A percentile compares a stretch with the other conserved stretches of the same genome.
phyloP scores from a whole-genome alignment of 2,797 vertebrate genomes.

The Hyperoplus lanceolatus region DNA sequence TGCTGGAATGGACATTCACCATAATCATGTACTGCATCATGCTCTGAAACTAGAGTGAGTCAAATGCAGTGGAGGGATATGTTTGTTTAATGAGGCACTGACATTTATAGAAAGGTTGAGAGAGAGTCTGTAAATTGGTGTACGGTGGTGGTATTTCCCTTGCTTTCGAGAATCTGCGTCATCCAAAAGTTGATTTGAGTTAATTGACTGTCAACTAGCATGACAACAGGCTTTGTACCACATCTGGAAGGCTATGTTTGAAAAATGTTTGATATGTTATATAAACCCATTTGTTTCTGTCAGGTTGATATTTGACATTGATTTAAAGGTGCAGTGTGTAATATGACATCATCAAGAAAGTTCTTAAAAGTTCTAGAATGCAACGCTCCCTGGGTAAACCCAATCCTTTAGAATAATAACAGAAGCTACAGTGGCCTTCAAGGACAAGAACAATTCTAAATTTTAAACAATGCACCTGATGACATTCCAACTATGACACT shows the following conservation, averaged over 20 bases:
- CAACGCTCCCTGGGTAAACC: too few species aligned
- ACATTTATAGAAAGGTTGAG: neutral
- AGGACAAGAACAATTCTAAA: too few species aligned
- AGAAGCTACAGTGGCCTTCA: too few species aligned
- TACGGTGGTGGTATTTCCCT: neutral
- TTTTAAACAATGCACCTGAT: too few species aligned
- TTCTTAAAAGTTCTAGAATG: too few species aligned
- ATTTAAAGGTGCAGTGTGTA: too few species aligned
- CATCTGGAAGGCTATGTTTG: neutral
- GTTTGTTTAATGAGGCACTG: conserved; percentile 14
- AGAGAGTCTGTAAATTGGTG: conserved; percentile 3
- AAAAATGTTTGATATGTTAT: neutral
- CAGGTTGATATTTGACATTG: neutral
- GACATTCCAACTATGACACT: too few species aligned
- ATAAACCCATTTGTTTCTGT: neutral
- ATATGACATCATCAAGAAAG: too few species aligned
- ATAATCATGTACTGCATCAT: neutral
- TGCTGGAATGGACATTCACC: neutral
- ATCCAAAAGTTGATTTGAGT: conserved; percentile 1
- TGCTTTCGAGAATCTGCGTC: conserved; percentile 1
- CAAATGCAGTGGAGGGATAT: neutral
- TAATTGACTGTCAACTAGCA: neutral
- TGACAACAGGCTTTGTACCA: conserved; percentile 3
- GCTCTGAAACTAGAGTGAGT: neutral
- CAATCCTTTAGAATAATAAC: too few species aligned